phyloP scores from a whole-genome alignment of 2,888 invertebrate genomes.

The Polymixis flavicincta region DNA sequence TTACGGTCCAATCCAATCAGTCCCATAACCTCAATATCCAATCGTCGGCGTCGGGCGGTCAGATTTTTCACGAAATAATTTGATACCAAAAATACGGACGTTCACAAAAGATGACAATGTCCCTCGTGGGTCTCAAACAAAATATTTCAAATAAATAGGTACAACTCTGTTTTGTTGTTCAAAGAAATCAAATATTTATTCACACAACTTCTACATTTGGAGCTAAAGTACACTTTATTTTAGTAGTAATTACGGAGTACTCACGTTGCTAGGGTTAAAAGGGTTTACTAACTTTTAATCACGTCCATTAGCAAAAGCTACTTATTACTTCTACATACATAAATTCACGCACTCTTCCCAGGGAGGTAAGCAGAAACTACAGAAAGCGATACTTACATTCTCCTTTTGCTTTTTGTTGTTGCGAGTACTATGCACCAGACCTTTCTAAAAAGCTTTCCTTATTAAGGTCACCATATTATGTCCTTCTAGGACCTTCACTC shows the following conservation, averaged over 20 bases:
- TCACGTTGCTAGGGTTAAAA: background rate
- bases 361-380: background rate
- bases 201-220: background rate
- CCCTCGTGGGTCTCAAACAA: background rate
- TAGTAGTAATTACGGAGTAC: background rate
- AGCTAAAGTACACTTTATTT: background rate
- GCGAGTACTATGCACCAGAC: background rate
- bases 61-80: constrained; percentile 17
- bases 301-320: background rate
- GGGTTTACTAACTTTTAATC: background rate
- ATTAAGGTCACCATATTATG: background rate
- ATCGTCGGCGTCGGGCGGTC: background rate
- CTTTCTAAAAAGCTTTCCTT: background rate
- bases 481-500: background rate
- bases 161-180: background rate
- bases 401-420: too few species aligned
- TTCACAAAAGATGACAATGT: constrained; percentile 9
- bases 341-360: too few species aligned
- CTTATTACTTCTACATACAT: background rate
- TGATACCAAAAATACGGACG: background rate
- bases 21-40: constrained; percentile 13
- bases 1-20: background rate
- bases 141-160: background rate
- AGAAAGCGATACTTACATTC: background rate
- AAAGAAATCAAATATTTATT: constrained; percentile 9